Evolutionary conservation across 2,797 vertebrate species (phyloP).

Genomic region (Fratercula arctica): DNA sequence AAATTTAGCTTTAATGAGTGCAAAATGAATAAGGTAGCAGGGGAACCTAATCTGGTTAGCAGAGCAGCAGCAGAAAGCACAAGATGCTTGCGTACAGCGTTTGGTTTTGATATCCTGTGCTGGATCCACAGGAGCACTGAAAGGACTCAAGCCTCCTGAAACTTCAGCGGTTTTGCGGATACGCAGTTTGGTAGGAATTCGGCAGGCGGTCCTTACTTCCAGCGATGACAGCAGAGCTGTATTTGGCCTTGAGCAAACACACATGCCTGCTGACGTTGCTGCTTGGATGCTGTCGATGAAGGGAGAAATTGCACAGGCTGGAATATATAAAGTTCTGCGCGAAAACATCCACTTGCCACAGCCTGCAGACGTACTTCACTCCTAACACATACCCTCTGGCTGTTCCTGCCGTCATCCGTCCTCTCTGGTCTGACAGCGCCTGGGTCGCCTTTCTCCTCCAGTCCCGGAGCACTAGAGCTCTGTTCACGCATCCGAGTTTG

Average conservation of each 20-base stretch:
- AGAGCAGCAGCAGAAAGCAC: constrained; percentile 24
- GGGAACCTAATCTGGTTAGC: constrained; percentile 51
- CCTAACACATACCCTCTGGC: neutral
- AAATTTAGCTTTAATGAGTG: constrained; percentile 60
- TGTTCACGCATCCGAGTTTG: neutral
- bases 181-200: neutral
- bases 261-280: constrained; percentile 3
- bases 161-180: neutral
- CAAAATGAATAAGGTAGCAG: constrained; percentile 45
- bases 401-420: neutral
- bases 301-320: neutral
- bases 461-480: neutral
- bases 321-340: neutral
- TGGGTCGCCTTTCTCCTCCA: neutral
- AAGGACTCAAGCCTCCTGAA: neutral
- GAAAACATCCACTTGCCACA: neutral
- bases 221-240: constrained; percentile 16
- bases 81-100: neutral
- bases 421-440: neutral
- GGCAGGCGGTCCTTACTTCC: neutral
- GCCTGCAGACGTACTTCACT: neutral
- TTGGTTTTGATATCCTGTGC: constrained; percentile 33
- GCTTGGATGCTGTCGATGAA: neutral
- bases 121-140: constrained; percentile 5
- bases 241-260: constrained; percentile 42